Evolutionary conservation across 2,888 invertebrate species (phyloP).

Genomic region (Oscheius onirici): DNA sequence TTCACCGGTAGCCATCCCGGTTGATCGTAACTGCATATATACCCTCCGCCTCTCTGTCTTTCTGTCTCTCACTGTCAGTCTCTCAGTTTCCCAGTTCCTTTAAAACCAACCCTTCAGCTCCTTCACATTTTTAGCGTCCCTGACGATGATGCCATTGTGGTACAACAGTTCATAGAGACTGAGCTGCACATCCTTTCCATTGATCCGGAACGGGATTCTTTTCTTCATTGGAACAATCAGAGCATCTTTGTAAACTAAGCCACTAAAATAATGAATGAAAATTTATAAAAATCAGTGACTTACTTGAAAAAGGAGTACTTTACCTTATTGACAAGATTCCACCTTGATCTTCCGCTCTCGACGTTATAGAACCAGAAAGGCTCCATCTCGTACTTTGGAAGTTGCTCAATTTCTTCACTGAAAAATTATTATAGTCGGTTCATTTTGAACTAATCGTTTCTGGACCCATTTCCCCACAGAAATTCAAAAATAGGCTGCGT

Average conservation of each 20-base stretch:
- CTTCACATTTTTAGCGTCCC: neutral
- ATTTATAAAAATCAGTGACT: neutral
- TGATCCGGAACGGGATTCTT: slow-evolving; percentile 9
- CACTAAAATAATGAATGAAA: neutral
- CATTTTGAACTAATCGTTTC: no score
- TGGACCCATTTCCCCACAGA: no score
- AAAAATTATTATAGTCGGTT: no score
- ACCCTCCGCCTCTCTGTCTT: no score
- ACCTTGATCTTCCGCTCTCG: neutral
- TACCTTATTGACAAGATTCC: neutral
- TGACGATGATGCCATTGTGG: slow-evolving; percentile 26
- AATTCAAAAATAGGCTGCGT: no score
- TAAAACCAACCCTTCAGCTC: slow-evolving; percentile 9
- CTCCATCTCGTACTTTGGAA: neutral
- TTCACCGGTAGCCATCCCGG: no score
- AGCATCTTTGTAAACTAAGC: neutral
- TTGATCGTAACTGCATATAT: no score
- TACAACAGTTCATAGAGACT: slow-evolving; percentile 18
- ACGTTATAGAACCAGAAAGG: neutral
- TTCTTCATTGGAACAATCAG: slow-evolving; percentile 6
- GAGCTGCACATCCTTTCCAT: neutral
- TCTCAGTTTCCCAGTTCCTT: no score
- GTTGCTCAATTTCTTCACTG: no score
- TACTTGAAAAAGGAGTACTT: neutral
- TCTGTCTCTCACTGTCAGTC: no score